phyloP scores from a whole-genome alignment of 2,797 vertebrate species.

The Acanthurus tractus region DNA sequence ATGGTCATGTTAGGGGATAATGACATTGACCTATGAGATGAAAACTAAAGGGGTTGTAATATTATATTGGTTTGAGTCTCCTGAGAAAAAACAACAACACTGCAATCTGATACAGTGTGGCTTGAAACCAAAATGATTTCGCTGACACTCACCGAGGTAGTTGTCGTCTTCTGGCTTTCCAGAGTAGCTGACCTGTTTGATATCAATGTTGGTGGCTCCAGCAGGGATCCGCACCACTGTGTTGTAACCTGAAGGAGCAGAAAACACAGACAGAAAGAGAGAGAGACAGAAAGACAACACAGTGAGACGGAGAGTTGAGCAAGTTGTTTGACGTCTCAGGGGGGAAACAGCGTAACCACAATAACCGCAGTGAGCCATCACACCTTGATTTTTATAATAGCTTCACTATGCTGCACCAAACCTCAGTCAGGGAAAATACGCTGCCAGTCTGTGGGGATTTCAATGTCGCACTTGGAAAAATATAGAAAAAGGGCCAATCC shows the following conservation, averaged over 20 bases:
- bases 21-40: conserved; percentile 57
- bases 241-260: conserved; percentile 90
- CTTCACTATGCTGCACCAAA: conserved; percentile 65
- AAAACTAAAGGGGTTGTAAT: conserved; percentile 36
- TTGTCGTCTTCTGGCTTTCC: conserved; percentile 96
- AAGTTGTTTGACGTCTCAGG: neutral
- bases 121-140: conserved; percentile 22
- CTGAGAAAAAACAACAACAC: conserved; percentile 1
- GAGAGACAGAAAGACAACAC: neutral
- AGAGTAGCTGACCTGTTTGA: conserved; percentile 96
- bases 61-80: conserved; percentile 39
- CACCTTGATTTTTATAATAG: conserved; percentile 63
- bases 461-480: conserved; percentile 75
- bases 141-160: conserved; percentile 92
- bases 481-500: conserved; percentile 54
- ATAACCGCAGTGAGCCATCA: conserved; percentile 28
- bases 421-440: conserved; percentile 53
- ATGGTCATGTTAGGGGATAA: conserved; percentile 49
- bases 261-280: neutral
- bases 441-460: conserved; percentile 59
- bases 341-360: conserved; percentile 17
- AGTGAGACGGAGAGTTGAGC: neutral
- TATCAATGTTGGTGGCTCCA: conserved; percentile 96
- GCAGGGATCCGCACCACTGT: conserved; percentile 92
- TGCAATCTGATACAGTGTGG: conserved; percentile 45